These are phyloP conservation scores for Tenthredo scrophulariae DNA, from an alignment of 2,888 invertebrate genomes.

Conservation along the genomic window DNA sequence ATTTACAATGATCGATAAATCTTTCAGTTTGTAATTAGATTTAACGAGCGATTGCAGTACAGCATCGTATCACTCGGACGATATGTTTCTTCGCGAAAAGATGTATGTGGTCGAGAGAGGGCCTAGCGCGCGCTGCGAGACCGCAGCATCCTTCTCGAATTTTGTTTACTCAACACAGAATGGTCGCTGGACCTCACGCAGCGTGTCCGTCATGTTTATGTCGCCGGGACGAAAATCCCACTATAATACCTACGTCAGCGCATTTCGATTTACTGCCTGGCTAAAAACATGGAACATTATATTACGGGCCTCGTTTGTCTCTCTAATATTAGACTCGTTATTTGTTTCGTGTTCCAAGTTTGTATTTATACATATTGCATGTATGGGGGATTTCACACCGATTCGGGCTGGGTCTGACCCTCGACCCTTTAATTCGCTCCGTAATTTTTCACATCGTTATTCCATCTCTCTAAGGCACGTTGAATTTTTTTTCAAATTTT, in stretches of 20 bases:
- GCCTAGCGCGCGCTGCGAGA: not conserved
- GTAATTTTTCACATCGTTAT: too few species aligned
- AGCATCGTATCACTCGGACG: not conserved
- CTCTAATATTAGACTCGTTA: constrained; percentile 36
- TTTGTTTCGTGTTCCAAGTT: not conserved
- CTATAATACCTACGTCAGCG: constrained; percentile 40
- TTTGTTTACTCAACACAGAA: constrained; percentile 15
- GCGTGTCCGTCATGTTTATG: constrained; percentile 45
- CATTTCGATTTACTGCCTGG: constrained; percentile 41
- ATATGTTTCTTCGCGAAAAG: not conserved
- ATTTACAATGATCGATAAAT: constrained; percentile 10
- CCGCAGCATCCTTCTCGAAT: not conserved
- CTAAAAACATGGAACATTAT: constrained; percentile 35
- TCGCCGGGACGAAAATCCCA: not conserved
- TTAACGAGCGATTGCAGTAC: not conserved
- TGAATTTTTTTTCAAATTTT: too few species aligned
- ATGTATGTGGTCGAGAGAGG: not conserved
- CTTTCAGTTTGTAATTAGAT: not conserved
- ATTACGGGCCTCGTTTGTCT: constrained; percentile 37
- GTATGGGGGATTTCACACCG: not conserved
- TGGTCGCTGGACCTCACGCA: constrained; percentile 41
- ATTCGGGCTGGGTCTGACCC: too few species aligned
- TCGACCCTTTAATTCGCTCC: too few species aligned
- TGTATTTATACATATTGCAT: not conserved
- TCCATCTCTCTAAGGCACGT: too few species aligned